These are phyloP conservation scores for Leptinotarsa tumamoca DNA, from an alignment of 2,888 invertebrate genomes.

Conservation along the genomic window DNA sequence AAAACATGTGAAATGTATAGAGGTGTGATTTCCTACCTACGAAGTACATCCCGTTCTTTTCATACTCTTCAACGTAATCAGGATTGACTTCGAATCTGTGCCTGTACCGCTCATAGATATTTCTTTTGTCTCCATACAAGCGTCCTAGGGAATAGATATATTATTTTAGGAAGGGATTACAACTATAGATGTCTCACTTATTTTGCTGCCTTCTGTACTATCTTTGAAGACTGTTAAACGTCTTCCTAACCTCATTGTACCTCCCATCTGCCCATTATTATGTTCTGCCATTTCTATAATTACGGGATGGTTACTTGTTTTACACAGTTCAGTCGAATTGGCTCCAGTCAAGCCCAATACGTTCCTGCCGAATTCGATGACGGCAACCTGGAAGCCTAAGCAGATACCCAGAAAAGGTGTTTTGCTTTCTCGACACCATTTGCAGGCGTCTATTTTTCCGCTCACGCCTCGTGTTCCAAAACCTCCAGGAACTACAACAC, in stretches of 20 bases:
- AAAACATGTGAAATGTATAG: no score
- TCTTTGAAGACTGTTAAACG: conserved; percentile 84
- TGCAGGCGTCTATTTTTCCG: conserved; percentile 93
- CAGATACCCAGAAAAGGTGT: conserved; percentile 97
- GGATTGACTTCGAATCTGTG: conserved; percentile 99
- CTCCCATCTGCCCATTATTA: conserved; percentile 88
- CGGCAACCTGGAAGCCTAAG: conserved; percentile 96
- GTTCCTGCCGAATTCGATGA: conserved; percentile 94
- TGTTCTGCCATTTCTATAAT: conserved; percentile 99
- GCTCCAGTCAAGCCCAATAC: conserved; percentile 82
- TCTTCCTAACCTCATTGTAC: conserved; percentile 98
- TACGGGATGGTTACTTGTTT: conserved; percentile 79
- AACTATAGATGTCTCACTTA: conserved; percentile 70
- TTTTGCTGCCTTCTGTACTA: conserved; percentile 69
- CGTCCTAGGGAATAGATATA: conserved; percentile 68
- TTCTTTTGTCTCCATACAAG: conserved; percentile 81
- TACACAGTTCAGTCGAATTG: conserved; percentile 77
- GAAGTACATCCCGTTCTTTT: conserved; percentile 87
- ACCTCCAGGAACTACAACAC: conserved; percentile 96
- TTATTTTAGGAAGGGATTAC: background rate
- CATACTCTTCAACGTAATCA: conserved; percentile 80
- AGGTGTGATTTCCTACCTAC: conserved; percentile 72
- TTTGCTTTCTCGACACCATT: conserved; percentile 91
- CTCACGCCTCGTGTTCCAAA: conserved; percentile 96
- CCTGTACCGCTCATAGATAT: conserved; percentile 93